Base-by-base conservation (phyloP, 2,797 vertebrate genomes). In the Eospalax fontanierii region DNA sequence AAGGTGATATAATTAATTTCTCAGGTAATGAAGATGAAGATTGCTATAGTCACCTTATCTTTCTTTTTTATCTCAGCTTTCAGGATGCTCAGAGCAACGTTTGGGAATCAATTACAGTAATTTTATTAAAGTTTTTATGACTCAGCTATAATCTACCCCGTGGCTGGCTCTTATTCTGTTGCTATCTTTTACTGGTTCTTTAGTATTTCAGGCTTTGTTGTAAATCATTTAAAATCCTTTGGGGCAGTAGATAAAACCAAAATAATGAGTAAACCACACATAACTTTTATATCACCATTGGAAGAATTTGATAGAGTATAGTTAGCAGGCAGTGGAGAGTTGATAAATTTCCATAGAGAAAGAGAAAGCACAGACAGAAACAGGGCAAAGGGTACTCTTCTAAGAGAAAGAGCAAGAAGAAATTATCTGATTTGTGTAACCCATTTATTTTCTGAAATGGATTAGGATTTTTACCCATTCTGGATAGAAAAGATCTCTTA, bases 1-100 rank as follows among this genome's bases (percentile, higher is more conserved):
- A 90, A 83, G 74, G 84, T 94, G 61, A 30, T 70, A 16, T 92
- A 90, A 90, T 95, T 97, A 92, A 94, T 90, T 93, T 73, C 74
- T 63, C 63, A 95, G 38, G 21, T 82, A 89, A 81, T n/a, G 28
- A 93, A 89, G 50, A 74, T 33, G 61, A 78, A 92, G 38, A 70
- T 26, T 24, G 43, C 8, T 16, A 80, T 38, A 63, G 61, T 50
- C 21, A 61, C 74, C 74, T n/a, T 78, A 80, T 63, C 70, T 81
- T 43, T 79, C 30, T 79, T 21, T 73, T 89, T 80, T 83, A 63
- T 38, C 66, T 95, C 79, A n/a, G 38, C 81, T 96, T 85, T 65
- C 5, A 71, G 68, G 75, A n/a, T 89, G 57, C 76, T 96, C 50
- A 43, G 16, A 86, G n/a, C 73, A 78, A 38, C 66, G 18, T 84